A percentile compares a stretch with the other conserved stretches of the same genome.
Conservation (phyloP, 2,797 vertebrate genomes). For the Melanotaenia parkinsoni region DNA sequence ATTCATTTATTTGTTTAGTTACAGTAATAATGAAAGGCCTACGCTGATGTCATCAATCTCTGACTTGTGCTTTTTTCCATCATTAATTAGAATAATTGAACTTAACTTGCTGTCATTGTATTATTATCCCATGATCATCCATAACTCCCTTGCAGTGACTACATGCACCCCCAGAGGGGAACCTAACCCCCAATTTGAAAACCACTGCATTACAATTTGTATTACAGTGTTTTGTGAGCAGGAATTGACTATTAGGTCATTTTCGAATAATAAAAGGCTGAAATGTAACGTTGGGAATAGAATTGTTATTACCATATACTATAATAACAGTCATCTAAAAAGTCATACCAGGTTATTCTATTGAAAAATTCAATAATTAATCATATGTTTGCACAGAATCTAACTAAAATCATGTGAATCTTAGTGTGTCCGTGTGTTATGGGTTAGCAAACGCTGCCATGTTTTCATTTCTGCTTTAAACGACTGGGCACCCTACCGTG, state of each 20-base stretch:
- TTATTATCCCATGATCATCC: too few species aligned
- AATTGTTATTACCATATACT: too few species aligned
- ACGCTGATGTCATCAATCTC: too few species aligned
- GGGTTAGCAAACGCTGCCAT: slow-evolving; percentile 22
- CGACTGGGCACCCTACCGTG: slow-evolving; percentile 59
- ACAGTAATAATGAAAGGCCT: too few species aligned
- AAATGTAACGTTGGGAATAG: neutral
- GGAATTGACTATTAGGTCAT: neutral
- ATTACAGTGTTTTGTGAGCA: neutral
- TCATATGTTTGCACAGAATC: neutral
- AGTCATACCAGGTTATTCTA: neutral
- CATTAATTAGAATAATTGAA: too few species aligned
- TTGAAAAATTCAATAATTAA: neutral
- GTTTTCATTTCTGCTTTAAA: slow-evolving; percentile 66
- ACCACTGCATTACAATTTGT: neutral
- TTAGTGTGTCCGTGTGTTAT: neutral
- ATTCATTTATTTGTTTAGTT: too few species aligned
- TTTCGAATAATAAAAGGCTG: too few species aligned
- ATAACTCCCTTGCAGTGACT: too few species aligned
- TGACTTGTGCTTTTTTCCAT: too few species aligned
- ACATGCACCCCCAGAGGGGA: too few species aligned
- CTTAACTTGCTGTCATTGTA: too few species aligned
- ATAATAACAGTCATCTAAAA: neutral
- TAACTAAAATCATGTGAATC: neutral
- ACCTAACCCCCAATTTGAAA: too few species aligned